Evolutionary conservation across 1,140 invertebrate species (phyloP).

Genomic region (Temnothorax longispinosus): DNA sequence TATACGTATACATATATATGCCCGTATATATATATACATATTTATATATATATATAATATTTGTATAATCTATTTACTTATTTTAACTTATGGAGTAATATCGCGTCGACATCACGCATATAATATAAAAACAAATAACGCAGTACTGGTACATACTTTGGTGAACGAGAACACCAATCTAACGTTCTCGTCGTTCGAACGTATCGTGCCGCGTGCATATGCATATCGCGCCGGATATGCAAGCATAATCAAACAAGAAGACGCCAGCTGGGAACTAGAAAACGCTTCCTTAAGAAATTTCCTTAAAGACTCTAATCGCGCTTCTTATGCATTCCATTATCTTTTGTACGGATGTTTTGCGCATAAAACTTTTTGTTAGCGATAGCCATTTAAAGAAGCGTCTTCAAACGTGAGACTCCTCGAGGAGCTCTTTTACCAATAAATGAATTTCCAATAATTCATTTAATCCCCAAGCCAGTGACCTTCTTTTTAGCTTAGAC

Average conservation of each 20-base stretch:
- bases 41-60: background rate
- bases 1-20: conserved; percentile 25
- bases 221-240: conserved; percentile 24
- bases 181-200: conserved; percentile 9
- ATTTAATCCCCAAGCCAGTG: background rate
- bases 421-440: background rate
- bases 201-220: conserved; percentile 44
- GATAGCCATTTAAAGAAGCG: background rate
- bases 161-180: conserved; percentile 54
- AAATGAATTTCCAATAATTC: background rate
- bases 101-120: conserved; percentile 53
- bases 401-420: background rate
- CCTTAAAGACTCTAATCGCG: background rate
- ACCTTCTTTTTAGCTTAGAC: background rate
- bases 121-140: conserved; percentile 78
- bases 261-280: conserved; percentile 3
- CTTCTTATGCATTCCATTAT: background rate
- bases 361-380: background rate
- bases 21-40: conserved; percentile 25
- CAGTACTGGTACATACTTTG: conserved; percentile 81
- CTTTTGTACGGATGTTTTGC: background rate
- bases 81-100: conserved; percentile 26
- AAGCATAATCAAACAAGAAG: conserved; percentile 12
- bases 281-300: background rate
- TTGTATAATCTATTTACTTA: conserved; percentile 24